Base-by-base conservation (phyloP, 2,888 invertebrate species). In the Rhimphoctona megacephalus region DNA sequence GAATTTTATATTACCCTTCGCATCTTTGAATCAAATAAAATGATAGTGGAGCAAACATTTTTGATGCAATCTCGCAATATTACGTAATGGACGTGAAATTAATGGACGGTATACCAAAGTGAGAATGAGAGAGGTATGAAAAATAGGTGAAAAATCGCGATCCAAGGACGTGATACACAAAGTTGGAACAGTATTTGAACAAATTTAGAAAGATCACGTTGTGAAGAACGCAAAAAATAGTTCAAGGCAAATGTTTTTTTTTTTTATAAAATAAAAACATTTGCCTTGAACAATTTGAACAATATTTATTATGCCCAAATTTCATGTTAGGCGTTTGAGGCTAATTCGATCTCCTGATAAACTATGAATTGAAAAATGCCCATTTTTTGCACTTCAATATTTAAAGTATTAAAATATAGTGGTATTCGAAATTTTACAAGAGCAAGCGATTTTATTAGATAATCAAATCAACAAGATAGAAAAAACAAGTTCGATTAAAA, bases 381-480 rank as follows among this genome's bases (percentile, higher is more conserved):
- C 7, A n/a, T 8, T 22, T 52, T 52, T n/a, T 5, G 33, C 2
- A n/a, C n/a, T 33, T 4, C 2, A n/a, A 52, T 52, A 52, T 52
- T n/a, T 14, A 52, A 52, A 52, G 49, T 4, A n/a, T n/a, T n/a
- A n/a, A n/a, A n/a, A n/a, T n/a, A n/a, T n/a, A n/a, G n/a, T n/a
- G n/a, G n/a, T n/a, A n/a, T n/a, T n/a, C n/a, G n/a, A n/a, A 52
- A 52, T 6, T 52, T n/a, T n/a, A 6, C 7, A 52, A 52, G 5
- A n/a, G 6, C 6, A 52, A 66, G 46, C 39, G 49, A 54, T 25
- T 57, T 79, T 79, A 9, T 52, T n/a, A 7, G 30, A 73, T 19
- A 25, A 30, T 17, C n/a, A 22, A 74, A 17, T n/a, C 0, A 39
- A 61, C 9, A 30, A 25, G 19, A 39, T 39, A 73, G 3, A 22